Conservation (phyloP, 2,797 vertebrate species). For the Gouania willdenowi region DNA sequence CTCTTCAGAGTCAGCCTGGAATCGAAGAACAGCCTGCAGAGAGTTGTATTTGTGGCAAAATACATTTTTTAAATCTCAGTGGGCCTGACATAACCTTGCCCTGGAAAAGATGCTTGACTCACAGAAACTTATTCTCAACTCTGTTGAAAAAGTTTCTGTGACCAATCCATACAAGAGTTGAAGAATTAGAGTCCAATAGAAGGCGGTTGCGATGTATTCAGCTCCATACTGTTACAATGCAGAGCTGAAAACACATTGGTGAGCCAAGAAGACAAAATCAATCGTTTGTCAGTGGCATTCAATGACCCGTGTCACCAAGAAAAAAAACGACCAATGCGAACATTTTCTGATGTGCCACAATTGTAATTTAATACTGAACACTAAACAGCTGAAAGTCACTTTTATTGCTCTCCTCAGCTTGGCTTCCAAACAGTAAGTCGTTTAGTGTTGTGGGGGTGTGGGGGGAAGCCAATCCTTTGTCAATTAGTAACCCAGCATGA, state of each 20-base stretch:
- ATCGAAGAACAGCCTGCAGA: slow-evolving; percentile 26
- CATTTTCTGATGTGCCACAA: neutral
- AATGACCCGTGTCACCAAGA: neutral
- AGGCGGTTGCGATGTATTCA: neutral
- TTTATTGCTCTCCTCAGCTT: neutral
- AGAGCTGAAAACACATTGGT: neutral
- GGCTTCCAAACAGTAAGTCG: neutral
- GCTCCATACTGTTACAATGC: neutral
- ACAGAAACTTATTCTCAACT: slow-evolving; percentile 29
- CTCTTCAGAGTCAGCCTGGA: slow-evolving; percentile 19
- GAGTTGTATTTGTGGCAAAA: slow-evolving; percentile 47
- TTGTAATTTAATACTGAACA: neutral
- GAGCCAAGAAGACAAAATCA: neutral
- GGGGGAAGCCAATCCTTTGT: neutral
- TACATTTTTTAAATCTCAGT: slow-evolving; percentile 47
- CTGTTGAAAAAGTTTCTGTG: slow-evolving; percentile 36
- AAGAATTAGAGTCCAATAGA: slow-evolving; percentile 12
- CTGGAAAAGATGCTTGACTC: slow-evolving; percentile 40
- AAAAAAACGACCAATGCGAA: neutral
- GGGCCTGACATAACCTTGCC: slow-evolving; percentile 52
- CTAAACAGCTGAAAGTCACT: neutral
- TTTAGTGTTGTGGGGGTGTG: neutral
- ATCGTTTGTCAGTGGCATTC: neutral
- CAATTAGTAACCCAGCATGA: neutral
- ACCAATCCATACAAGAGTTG: slow-evolving; percentile 11